Evolutionary conservation across 92 coral and sea anemone species (phyloP), one percentile per base, ranked within the genome.

Genomic region (Umimayanthus chanpuru): DNA sequence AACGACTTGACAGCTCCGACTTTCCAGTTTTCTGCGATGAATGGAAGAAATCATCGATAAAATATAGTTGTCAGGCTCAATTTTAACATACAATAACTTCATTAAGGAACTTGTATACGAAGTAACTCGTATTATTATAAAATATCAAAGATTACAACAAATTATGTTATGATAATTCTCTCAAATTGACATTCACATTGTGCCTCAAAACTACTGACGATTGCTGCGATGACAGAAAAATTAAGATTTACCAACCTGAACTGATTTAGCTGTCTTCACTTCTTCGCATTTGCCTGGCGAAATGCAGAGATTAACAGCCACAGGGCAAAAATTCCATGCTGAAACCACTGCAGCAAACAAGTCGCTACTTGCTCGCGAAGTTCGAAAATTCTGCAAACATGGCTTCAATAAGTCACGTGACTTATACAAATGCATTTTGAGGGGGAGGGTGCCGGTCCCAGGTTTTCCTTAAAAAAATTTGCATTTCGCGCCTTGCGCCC

Each of bases 311-410:
- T 61, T 14, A 81, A 10, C n/a, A 38, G 73, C 73, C 67, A 38
- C 58, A 23, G 38, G 64, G 39, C 30, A 9, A 36, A 1, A 58
- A 56, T 6, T 16, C 72, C 50, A 81, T 81, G 75, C 41, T 64
- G 73, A 81, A 81, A 64, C 50, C 16, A 20, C 25, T 65, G 4
- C 16, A 81, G 23, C 32, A 18, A 81, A n/a, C 85, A 81, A 81
- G 26, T 21, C 53, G 68, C 30, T n/a, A 79, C 67, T 79, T 36
- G 38, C 66, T 79, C 84, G 70, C 4, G 47, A 38, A 32, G 53
- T 81, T 81, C 50, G 85, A 81, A 81, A 80, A 81, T 81, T 5
- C 74, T 9, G 53, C 85, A 81, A 80, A 81, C 85, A 81, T 81
- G 85, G 85, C 85, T 81, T 38, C 72, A 10, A 23, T 61, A 20